Evolutionary conservation across 37 sponge, comb jelly and placozoan genomes (phyloP).

Genomic region (Mnemiopsis leidyi): DNA sequence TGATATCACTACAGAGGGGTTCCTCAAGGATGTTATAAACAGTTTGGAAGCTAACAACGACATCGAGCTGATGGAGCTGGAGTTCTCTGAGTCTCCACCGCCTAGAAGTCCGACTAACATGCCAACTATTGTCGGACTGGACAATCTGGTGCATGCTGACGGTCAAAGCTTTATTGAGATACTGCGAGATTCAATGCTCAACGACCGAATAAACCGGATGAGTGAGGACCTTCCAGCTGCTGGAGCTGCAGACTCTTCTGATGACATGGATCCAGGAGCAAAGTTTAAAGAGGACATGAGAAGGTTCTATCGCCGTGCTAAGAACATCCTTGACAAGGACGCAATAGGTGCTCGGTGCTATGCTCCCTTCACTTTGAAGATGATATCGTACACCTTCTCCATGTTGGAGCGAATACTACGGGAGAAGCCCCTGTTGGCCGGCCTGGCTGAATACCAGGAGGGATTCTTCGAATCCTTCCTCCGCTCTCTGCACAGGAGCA

Average conservation of each 20-base stretch:
- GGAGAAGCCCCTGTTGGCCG: constrained; percentile 32
- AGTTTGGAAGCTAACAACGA: constrained; percentile 38
- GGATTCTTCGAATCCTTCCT: constrained; percentile 38
- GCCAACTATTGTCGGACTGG: background rate
- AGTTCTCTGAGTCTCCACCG: constrained; percentile 26
- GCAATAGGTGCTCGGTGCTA: constrained; percentile 36
- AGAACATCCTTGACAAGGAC: constrained; percentile 33
- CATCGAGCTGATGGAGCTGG: constrained; percentile 35
- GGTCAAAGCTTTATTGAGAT: constrained; percentile 19
- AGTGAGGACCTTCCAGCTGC: background rate
- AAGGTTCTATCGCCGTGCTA: background rate
- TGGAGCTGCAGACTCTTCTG: background rate
- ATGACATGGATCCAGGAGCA: background rate
- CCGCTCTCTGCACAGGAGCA: constrained; percentile 2
- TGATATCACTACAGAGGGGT: constrained; percentile 27
- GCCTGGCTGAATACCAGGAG: constrained; percentile 52
- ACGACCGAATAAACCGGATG: background rate
- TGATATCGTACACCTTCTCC: constrained; percentile 56
- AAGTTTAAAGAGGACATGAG: constrained; percentile 56
- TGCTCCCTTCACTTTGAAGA: constrained; percentile 45
- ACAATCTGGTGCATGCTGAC: background rate
- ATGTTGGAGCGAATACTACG: constrained; percentile 21
- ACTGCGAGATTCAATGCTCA: background rate
- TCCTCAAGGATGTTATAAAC: constrained; percentile 17
- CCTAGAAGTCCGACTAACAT: background rate